Evolutionary conservation across 2,888 invertebrate species (phyloP), one percentile per base, ranked within the genome.

Genomic region (Hypomecis punctinalis): DNA sequence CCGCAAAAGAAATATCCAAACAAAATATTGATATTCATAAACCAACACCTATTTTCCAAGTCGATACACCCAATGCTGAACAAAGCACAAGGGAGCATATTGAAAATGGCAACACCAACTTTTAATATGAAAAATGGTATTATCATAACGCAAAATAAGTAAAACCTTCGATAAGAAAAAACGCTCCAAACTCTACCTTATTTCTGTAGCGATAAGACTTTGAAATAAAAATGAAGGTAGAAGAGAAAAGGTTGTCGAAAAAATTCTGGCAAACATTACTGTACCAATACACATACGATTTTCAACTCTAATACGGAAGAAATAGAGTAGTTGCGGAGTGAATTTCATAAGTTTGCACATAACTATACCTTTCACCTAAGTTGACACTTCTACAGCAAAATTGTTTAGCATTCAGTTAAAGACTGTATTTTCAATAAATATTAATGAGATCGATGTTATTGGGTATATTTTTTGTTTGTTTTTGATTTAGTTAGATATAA

Each of bases 61-160:
- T 67, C 72, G 71, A 66, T 72, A 68, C 69, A 60, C 65, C 62
- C 64, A 66, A 72, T 64, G 54, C 66, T 62, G 63, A 69, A 69
- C 72, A 72, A 70, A 72, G 59, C 70, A 57, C 68, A 36, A 61
- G 81, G 74, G 84, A 79, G 72, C 75, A 74, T 73, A 77, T 76
- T 78, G 72, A 75, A 75, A 78, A 78, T 79, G 77, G 67, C 74
- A 69, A 82, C 80, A 85, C 68, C 82, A 91, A 91, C 82, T 91
- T 91, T 91, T 91, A 91, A 91, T 91, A 88, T 89, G 91, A 91
- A 91, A 91, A 91, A 91, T 91, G 86, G 85, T 84, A 91, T 91
- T 91, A 91, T 90, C 86, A 87, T 89, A 69, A 86, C 85, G 59
- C 59, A 55, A 63, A 84, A 78, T 71, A 72, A 71, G 77, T 78